Conservation (phyloP, 2,888 invertebrate genomes). For the Drosophila dives region DNA sequence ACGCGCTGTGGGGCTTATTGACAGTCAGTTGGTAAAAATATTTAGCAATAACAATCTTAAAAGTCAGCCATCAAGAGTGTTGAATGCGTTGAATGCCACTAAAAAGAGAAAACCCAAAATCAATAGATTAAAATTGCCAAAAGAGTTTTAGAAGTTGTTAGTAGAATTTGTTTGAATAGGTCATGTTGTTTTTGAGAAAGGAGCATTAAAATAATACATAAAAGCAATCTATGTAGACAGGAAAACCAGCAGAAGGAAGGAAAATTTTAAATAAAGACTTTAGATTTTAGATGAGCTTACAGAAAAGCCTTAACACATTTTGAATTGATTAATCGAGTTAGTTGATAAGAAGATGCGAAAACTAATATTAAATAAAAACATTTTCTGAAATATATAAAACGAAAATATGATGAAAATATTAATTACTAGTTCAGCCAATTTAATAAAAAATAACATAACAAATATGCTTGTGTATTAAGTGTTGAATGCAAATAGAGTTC, state of each 20-base stretch:
- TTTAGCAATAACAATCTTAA: slow-evolving; percentile 49
- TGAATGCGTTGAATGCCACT: slow-evolving; percentile 11
- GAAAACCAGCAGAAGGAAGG: neutral
- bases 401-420: neutral
- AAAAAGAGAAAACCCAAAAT: neutral
- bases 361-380: neutral
- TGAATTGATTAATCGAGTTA: neutral
- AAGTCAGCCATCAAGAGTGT: slow-evolving; percentile 18
- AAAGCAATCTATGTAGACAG: neutral
- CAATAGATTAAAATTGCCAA: neutral
- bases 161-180: neutral
- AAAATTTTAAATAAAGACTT: neutral
- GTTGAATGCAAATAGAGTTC: neutral
- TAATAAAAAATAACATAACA: neutral
- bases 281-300: neutral
- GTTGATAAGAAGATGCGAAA: neutral
- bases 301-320: neutral
- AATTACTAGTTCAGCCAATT: neutral
- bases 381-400: neutral
- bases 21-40: slow-evolving; percentile 42
- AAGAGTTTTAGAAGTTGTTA: slow-evolving; percentile 8
- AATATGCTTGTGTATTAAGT: neutral
- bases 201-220: neutral
- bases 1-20: slow-evolving; percentile 36
- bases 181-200: neutral